These are phyloP conservation scores for Laodelphax striatellus DNA, from an alignment of 1,140 invertebrate genomes.

Conservation along the genomic window DNA sequence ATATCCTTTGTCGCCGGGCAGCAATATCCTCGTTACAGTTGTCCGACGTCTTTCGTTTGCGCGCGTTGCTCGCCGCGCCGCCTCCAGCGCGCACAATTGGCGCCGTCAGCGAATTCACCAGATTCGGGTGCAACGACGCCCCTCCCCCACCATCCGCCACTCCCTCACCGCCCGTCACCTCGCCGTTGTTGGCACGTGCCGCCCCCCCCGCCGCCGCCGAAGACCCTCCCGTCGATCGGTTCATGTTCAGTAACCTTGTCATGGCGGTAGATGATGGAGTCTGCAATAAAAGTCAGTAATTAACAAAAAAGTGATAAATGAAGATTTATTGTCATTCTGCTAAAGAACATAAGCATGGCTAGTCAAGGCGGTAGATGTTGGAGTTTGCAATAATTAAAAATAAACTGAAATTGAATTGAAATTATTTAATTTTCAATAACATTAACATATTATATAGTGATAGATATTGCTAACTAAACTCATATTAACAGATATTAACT, in stretches of 20 bases:
- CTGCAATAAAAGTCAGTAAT: not conserved
- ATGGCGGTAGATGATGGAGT: not conserved
- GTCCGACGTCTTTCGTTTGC: slow-evolving; percentile 5
- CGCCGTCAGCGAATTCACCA: not conserved
- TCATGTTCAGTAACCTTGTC: not conserved
- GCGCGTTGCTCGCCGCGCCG: not conserved
- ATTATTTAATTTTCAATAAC: no score
- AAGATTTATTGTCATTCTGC: no score
- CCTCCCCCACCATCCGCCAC: not conserved
- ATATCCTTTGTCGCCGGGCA: not conserved
- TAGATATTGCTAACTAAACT: no score
- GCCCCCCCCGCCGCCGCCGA: not conserved
- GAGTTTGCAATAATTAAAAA: no score
- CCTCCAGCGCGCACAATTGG: not conserved
- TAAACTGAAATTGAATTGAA: no score
- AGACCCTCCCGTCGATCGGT: not conserved
- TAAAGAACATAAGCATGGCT: no score
- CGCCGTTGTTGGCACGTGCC: not conserved
- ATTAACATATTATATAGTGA: no score
- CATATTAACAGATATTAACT: no score
- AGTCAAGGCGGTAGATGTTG: no score
- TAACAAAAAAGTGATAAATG: no score
- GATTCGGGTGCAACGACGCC: not conserved
- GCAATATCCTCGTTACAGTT: not conserved
- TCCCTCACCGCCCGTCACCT: not conserved